Base-by-base conservation (phyloP, 2,888 invertebrate species). In the Quadroppia sp. region DNA sequence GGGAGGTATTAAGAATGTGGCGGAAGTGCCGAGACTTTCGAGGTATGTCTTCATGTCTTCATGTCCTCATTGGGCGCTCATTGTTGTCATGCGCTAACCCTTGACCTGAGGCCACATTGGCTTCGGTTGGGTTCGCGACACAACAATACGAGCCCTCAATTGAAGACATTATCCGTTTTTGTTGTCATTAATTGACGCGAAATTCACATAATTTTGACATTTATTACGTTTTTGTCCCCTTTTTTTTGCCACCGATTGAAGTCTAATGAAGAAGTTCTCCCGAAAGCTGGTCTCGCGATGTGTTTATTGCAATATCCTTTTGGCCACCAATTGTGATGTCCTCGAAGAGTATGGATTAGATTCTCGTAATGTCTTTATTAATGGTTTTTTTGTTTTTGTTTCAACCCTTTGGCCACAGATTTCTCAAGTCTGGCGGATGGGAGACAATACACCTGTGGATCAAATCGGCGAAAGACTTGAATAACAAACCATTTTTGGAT, bases 281-380 rank as follows among this genome's bases (percentile, higher is more conserved):
- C 93, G 91, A 82, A 96, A 95, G 83, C 86, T 96, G 78, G 95
- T 96, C 73, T 94, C 93, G 79, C 94, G 94, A 85, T 95, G 95
- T 85, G 91, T 95, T 80, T 96, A 95, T 81, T 89, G 94, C 79
- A 91, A 94, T 82, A 94, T 96, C 80, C 84, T 96, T 75, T 91
- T 91, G 83, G 89, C 89, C 77, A 94, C 95, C 15, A 89, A 90
- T 81, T 88, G 89, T 7, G 89, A 90, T 77, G 85, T 94, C 76
- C 85, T 96, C 72, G 90, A 90, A 76, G 88, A 90, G 86, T 88
- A 83, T 53, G 23, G 23, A 17, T 23, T 3, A 28, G 2, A 30
- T 15, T 59, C 20, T 9, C 13, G n/a, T 23, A 30, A 3, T 28
- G 6, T 28, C 13, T 59, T 7, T 59, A 23, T 28, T n/a, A 9